Conservation (phyloP, 2,113 vertebrate genomes). For the Haplochromis burtoni region DNA sequence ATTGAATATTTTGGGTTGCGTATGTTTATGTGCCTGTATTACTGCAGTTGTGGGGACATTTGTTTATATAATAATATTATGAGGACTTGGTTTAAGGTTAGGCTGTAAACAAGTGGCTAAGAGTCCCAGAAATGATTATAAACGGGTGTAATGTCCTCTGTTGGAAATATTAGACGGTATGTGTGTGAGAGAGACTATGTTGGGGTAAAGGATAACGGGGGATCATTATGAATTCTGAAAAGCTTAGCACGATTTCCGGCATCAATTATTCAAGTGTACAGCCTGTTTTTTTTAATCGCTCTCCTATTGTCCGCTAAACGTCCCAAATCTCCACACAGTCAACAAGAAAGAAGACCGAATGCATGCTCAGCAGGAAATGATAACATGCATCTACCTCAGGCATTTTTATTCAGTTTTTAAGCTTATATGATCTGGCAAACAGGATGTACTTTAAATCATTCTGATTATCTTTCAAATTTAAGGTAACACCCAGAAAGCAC, state of each 20-base stretch:
- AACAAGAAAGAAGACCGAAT: slow-evolving; percentile 7
- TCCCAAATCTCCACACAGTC: slow-evolving; percentile 45
- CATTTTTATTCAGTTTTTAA: neutral
- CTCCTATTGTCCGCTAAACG: slow-evolving; percentile 52
- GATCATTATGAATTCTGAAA: slow-evolving; percentile 49
- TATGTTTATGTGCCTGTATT: neutral
- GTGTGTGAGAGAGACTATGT: neutral
- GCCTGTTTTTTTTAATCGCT: slow-evolving; percentile 60
- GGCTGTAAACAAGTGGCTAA: neutral
- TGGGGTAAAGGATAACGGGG: neutral
- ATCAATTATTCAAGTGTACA: slow-evolving; percentile 69
- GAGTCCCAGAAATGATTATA: neutral
- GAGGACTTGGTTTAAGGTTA: neutral
- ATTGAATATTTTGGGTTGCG: neutral
- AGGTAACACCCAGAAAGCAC: neutral
- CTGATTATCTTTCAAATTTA: neutral
- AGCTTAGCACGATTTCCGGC: slow-evolving; percentile 53
- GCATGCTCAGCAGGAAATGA: slow-evolving; percentile 45
- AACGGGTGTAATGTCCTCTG: neutral
- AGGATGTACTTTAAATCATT: neutral
- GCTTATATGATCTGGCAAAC: neutral
- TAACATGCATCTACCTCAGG: slow-evolving; percentile 68
- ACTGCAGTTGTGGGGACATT: neutral
- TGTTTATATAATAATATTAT: neutral
- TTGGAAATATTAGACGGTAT: neutral